Evolutionary conservation across 2,113 vertebrate species (phyloP).

Genomic region (Larimichthys crocea): DNA sequence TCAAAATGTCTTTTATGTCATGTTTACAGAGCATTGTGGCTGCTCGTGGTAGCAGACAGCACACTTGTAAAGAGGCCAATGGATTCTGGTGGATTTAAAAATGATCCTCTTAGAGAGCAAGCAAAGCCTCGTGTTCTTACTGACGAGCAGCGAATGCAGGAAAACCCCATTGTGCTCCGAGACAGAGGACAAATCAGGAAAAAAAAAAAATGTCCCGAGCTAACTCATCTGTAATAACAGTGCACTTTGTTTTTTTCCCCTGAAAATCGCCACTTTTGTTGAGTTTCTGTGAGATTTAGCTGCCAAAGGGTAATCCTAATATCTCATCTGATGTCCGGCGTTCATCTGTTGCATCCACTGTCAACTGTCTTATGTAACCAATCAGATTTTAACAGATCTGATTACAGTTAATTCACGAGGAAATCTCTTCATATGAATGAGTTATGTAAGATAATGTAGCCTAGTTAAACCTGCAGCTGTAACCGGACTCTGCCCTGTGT

Average conservation of each 20-base stretch:
- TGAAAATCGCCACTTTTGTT: slow-evolving; percentile 1
- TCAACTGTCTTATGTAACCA: slow-evolving; percentile 55
- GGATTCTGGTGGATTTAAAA: slow-evolving; percentile 66
- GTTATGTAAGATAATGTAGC: slow-evolving; percentile 30
- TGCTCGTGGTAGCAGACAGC: neutral
- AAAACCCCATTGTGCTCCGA: slow-evolving; percentile 4
- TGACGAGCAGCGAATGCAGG: slow-evolving; percentile 37
- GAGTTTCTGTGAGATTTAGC: neutral
- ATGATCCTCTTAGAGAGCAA: slow-evolving; percentile 61
- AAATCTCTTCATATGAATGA: slow-evolving; percentile 39
- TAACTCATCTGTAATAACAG: neutral
- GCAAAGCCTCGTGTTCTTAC: slow-evolving; percentile 45
- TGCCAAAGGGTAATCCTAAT: slow-evolving; percentile 23
- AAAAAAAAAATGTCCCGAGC: neutral
- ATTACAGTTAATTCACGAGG: slow-evolving; percentile 42
- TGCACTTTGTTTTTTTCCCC: slow-evolving; percentile 4
- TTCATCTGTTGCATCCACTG: slow-evolving; percentile 38
- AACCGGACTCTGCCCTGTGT: neutral
- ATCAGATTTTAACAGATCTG: slow-evolving; percentile 55
- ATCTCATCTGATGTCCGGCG: slow-evolving; percentile 27
- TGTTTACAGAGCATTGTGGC: neutral
- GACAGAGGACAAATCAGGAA: neutral
- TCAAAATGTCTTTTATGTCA: neutral
- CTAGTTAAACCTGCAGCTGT: neutral
- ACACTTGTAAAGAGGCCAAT: slow-evolving; percentile 28